Percentiles rank a stretch among this genome's conserved stretches.
phyloP scores from a whole-genome alignment of 2,797 vertebrate species.

The Neosilurus mollespiculum region DNA sequence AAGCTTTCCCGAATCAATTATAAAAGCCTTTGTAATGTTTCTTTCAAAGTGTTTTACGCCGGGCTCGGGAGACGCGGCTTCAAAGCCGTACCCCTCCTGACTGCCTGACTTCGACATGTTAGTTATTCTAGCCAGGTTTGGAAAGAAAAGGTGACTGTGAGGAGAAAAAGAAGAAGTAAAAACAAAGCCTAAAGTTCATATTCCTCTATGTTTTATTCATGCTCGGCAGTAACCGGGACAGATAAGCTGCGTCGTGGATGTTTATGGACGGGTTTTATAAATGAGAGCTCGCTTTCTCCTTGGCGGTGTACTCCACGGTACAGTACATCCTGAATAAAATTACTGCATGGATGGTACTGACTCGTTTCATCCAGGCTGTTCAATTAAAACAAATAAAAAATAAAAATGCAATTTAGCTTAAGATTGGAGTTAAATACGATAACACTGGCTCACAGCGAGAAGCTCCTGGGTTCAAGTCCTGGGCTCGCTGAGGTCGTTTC shows the following conservation, averaged over 20 bases:
- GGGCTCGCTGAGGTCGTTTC: no score
- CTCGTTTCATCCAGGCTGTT: background rate
- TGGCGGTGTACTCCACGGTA: conserved; percentile 54
- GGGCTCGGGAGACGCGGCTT: conserved; percentile 59
- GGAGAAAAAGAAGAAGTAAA: conserved; percentile 48
- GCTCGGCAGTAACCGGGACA: conserved; percentile 59
- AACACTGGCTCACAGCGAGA: no score
- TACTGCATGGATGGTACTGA: background rate
- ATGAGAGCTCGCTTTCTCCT: conserved; percentile 63
- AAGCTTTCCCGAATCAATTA: conserved; percentile 39
- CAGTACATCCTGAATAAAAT: conserved; percentile 32
- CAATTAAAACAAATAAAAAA: no score
- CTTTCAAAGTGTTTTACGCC: conserved; percentile 61
- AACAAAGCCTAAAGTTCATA: conserved; percentile 60
- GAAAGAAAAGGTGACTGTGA: conserved; percentile 55
- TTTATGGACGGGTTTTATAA: conserved; percentile 42
- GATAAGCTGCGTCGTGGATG: conserved; percentile 66
- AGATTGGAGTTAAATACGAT: background rate
- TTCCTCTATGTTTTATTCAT: conserved; percentile 75
- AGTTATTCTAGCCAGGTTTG: conserved; percentile 68
- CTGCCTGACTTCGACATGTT: conserved; percentile 67
- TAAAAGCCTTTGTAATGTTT: conserved; percentile 52
- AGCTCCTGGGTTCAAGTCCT: no score
- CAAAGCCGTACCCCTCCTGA: conserved; percentile 60
- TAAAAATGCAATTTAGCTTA: background rate